Evolutionary conservation across 1,140 invertebrate genomes (phyloP), one percentile per base, ranked within the genome.

Genomic region (Bombus huntii): DNA sequence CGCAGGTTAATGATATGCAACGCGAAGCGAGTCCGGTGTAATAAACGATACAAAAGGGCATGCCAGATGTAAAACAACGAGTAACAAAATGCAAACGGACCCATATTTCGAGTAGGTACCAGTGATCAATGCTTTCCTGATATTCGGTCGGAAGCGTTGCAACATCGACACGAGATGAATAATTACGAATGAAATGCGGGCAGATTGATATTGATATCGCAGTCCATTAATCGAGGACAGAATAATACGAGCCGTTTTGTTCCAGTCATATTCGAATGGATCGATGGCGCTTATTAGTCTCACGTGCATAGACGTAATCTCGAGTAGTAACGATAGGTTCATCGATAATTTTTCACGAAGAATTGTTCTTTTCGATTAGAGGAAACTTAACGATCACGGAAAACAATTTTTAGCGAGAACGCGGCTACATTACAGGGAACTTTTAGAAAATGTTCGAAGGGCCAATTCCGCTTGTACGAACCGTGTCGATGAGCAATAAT

Each of bases 371-470:
- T 44, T 25, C 47, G 39, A 15, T 62, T 10, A n/a, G 10, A 25
- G 1, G 28, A 37, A 65, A 25, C 39, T 31, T 65, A 25, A 25
- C 44, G 42, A 53, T 39, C 65, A 76, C 71, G 62, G 57, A 44
- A 68, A 70, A 53, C 57, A 72, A 88, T 39, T 59, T 18, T 28
- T 22, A 53, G 37, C 42, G 44, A 66, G 74, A 57, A 57, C 57
- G 70, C 75, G 62, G 78, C 66, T 62, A 68, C 44, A 66, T 85
- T 34, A 34, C 34, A 37, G 39, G n/a, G 86, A 62, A 66, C 77
- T 44, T 83, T 87, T 13, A 42, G 47, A 83, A 88, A 88, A 68
- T 86, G 28, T 89, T 68, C 18, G 47, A 37, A 37, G 39, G 18
- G 42, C 31, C 73, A 79, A 42, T 83, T 77, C 25, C 74, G 57